Base-by-base conservation (phyloP, 2,113 vertebrate species). In the Neogale vison region DNA sequence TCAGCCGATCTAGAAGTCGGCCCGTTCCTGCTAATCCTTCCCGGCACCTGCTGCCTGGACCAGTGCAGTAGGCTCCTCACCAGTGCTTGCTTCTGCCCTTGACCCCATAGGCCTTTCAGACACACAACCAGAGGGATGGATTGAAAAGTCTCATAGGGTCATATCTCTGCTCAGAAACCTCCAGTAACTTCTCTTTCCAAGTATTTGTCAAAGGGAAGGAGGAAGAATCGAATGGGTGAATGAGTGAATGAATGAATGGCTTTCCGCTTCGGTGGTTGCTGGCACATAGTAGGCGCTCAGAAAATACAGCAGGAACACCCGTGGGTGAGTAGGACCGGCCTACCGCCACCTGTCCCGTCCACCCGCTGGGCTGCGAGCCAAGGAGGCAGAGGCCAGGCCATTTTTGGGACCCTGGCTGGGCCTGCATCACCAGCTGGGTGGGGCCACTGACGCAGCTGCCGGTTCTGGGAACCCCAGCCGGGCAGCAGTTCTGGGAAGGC, bases 391-490 rank as follows among this genome's bases (percentile, higher is more conserved):
- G n/a, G 57, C 23, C 29, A 7, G 63, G 95, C 69, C 63, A 18
- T 59, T 1, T 1, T 47, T 36, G 31, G 72, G 21, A 26, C 85
- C 31, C 59, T 15, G 39, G 57, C 52, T 42, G 11, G 20, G 72
- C 24, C 59, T 61, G 52, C 26, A 67, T 61, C 47, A 4, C 34
- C 1, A 0, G 31, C 72, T 52, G n/a, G 96, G 83, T 24, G 83
- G 85, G 67, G 93, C 92, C 17, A 80, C 47, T 55, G 77, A 94
- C 0, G 21, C 15, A 39, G 47, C 59, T 20, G 20, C 65, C 0
- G 11, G 34, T 98, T 98, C 98, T 95, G 86, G 95, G 95, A 98
- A 98, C 57, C 65, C 59, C 67, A 18, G n/a, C 31, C 12, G 7
- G 67, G 14, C 85, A n/a, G 69, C 45, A 72, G 61, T 85, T 90